These are phyloP conservation scores for Pterostichus niger DNA, from an alignment of 2,888 invertebrate species.

Conservation along the genomic window DNA sequence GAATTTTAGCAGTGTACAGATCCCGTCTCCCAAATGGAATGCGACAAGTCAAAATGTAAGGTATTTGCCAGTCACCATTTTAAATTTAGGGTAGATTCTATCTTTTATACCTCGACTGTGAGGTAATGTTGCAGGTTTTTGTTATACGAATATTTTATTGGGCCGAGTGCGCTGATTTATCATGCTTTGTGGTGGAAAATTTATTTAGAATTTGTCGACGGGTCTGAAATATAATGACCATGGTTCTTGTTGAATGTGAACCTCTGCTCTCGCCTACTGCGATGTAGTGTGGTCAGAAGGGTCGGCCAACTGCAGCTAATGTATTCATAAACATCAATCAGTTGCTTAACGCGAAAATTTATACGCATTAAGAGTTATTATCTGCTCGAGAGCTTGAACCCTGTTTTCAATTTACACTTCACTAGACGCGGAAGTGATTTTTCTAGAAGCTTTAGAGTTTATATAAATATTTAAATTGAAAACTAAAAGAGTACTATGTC, in stretches of 20 bases:
- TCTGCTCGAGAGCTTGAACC: constrained; percentile 12
- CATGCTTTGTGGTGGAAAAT: constrained; percentile 60
- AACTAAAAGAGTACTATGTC: no score
- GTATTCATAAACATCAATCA: constrained; percentile 63
- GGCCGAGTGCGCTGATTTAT: constrained; percentile 63
- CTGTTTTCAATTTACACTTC: constrained; percentile 30
- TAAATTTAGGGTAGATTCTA: constrained; percentile 75
- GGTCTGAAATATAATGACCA: constrained; percentile 44
- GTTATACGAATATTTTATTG: constrained; percentile 62
- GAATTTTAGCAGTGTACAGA: constrained; percentile 54
- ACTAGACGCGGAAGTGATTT: constrained; percentile 16
- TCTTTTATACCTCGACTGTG: constrained; percentile 69
- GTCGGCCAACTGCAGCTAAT: constrained; percentile 38
- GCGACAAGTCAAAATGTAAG: constrained; percentile 66
- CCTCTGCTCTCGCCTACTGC: not conserved
- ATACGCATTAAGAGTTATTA: constrained; percentile 41
- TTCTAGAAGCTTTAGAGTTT: not conserved
- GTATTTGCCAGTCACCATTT: constrained; percentile 75
- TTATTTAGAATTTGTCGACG: constrained; percentile 59
- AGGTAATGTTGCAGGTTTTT: constrained; percentile 64
- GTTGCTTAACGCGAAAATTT: constrained; percentile 28
- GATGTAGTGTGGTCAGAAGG: constrained; percentile 1
- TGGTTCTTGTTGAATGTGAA: not conserved
- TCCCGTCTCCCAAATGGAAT: constrained; percentile 58
- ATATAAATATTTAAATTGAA: no score